Evolutionary conservation across 2,888 invertebrate species (phyloP), one percentile per base, ranked within the genome.

Genomic region (Ormyrus labotus): DNA sequence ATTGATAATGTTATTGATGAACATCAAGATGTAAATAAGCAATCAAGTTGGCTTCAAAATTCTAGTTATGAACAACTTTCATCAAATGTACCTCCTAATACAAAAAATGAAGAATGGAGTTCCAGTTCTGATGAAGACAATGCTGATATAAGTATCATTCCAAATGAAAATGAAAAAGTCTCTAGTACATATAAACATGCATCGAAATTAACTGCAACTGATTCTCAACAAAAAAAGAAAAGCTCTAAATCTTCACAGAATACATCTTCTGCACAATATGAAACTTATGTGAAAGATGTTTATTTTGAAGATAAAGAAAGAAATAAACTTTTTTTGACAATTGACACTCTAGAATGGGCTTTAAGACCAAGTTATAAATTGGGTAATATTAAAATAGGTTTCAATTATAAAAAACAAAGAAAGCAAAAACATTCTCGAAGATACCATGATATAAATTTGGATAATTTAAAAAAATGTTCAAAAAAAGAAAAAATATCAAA

Each of bases 321-420:
- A 68, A 94, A 93, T 63, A 91, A 89, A 70, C 93, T 92, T 70
- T 94, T 94, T 88, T 90, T 93, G 64, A 91, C 91, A 1, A 93
- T 95, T 2, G 90, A 92, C 55, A 95, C 94, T 0, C 92, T 96
- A 11, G 93, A 94, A 82, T 92, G 93, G 75, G 94, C 94, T 0
- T 92, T 93, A 0, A 92, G 93, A 73, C 94, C 95, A 0, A 92
- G 91, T 90, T 95, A 92, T 79, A 82, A 85, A 73, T 45, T 84
- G 6, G 79, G 78, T n/a, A 61, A 73, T 13, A 85, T 78, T 51
- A 81, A 76, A 58, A 78, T 89, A 19, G 87, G 88, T 67, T 87
- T 87, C 50, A 45, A 84, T 60, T 58, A 81, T 0, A 70, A 53
- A 7, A 86, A 86, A 7, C 80, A 81, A 61, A 58, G 50, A 0